A percentile compares a stretch with the other conserved stretches of the same genome.
Evolutionary conservation across 2,113 vertebrate genomes (phyloP).

Genomic region (Redunca redunca): DNA sequence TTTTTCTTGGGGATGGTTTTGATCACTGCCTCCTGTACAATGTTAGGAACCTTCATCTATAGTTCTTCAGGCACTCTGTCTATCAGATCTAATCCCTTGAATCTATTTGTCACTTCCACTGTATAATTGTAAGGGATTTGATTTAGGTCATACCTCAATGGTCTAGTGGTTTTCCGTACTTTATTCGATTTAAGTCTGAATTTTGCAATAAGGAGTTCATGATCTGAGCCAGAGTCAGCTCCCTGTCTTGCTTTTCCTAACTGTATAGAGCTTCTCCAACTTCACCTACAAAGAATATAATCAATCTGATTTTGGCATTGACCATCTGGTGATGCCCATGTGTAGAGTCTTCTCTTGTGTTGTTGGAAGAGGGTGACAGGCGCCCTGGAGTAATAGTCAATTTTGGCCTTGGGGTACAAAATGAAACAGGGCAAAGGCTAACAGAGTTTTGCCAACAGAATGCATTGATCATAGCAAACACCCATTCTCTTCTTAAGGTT

Average conservation of each 20-base stretch:
- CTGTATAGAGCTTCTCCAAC: neutral
- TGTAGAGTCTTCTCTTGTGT: neutral
- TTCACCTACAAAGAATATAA: neutral
- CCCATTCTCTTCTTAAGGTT: neutral
- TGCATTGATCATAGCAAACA: neutral
- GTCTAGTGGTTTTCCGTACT: neutral
- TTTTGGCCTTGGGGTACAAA: neutral
- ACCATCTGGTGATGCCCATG: neutral
- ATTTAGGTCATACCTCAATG: neutral
- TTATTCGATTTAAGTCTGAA: neutral
- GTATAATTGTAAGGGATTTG: neutral
- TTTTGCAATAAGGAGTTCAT: neutral
- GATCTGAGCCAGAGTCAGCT: neutral
- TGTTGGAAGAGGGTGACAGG: neutral
- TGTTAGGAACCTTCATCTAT: neutral
- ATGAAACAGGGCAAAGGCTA: neutral
- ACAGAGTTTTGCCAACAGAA: neutral
- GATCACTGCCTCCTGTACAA: neutral
- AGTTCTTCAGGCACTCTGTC: neutral
- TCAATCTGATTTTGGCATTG: neutral
- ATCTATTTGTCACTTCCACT: neutral
- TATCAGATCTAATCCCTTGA: neutral
- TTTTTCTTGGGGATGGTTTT: neutral
- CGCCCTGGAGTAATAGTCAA: neutral
- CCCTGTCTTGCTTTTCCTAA: neutral